Evolutionary conservation across 2,888 invertebrate genomes (phyloP).

Genomic region (Bursaphelenchus okinawaensis): DNA sequence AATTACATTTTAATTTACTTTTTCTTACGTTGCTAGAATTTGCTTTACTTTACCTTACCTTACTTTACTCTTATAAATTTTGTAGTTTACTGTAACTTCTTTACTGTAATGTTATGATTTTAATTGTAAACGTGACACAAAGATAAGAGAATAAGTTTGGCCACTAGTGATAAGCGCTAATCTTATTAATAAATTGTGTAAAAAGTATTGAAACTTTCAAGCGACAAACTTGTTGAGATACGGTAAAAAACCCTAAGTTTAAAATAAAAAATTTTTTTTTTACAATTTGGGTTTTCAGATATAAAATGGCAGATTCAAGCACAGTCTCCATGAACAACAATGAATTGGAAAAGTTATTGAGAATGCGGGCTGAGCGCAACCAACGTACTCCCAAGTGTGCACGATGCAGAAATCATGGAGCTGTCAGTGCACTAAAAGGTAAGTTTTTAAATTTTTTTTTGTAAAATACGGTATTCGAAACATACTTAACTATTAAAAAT

Average conservation of each 20-base stretch:
- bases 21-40: too few relatives aligned
- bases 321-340: conserved; percentile 10
- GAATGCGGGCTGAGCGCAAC: conserved; percentile 31
- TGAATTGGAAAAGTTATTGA: conserved; percentile 27
- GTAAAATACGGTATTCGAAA: background rate
- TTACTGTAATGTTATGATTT: too few relatives aligned
- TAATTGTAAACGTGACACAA: too few relatives aligned
- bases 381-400: conserved; percentile 81
- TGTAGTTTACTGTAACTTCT: too few relatives aligned
- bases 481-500: background rate
- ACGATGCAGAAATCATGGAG: conserved; percentile 91
- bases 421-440: conserved; percentile 82
- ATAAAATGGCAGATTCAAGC: background rate
- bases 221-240: background rate
- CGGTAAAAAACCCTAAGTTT: background rate
- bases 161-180: too few relatives aligned
- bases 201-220: background rate
- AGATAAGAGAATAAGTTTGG: too few relatives aligned
- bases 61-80: background rate
- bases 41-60: background rate
- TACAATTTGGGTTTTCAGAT: background rate
- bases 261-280: background rate
- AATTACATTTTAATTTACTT: too few relatives aligned
- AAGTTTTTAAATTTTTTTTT: background rate
- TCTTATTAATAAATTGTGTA: too few relatives aligned